phyloP scores from a whole-genome alignment of 2,888 invertebrate genomes.

The Bombylius discolor region DNA sequence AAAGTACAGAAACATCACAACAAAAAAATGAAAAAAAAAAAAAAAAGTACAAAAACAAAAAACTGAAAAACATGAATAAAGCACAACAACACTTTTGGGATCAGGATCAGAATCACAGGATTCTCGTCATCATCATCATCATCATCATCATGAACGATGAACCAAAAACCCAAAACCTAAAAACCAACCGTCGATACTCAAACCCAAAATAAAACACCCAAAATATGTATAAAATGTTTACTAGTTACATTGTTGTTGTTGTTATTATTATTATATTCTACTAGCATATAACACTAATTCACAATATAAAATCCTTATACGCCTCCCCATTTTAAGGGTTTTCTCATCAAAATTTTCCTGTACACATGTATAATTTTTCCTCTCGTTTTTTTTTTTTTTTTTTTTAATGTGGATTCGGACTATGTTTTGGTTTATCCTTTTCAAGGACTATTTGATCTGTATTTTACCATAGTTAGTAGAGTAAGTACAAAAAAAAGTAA shows the following conservation, averaged over 20 bases:
- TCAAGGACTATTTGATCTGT: not conserved
- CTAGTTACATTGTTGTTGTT: no score
- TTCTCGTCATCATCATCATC: not conserved
- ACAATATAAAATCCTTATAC: no score
- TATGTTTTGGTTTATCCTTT: not conserved
- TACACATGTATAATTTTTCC: not conserved
- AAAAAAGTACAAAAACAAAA: no score
- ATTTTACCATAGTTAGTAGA: no score
- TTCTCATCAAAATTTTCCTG: not conserved
- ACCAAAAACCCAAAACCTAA: conserved; percentile 4
- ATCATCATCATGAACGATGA: not conserved
- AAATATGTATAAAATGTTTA: no score
- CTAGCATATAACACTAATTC: no score
- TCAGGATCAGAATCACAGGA: not conserved
- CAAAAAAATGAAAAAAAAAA: no score
- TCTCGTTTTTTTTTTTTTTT: not conserved
- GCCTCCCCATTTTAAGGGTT: not conserved
- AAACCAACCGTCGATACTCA: conserved; percentile 1
- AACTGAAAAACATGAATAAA: no score
- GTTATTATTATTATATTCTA: no score
- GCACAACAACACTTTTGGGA: no score
- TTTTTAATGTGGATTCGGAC: not conserved
- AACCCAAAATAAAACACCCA: not conserved
- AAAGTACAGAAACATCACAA: no score
- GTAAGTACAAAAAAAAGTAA: no score